phyloP scores from a whole-genome alignment of 2,113 vertebrate species.

The Megalops atlanticus region DNA sequence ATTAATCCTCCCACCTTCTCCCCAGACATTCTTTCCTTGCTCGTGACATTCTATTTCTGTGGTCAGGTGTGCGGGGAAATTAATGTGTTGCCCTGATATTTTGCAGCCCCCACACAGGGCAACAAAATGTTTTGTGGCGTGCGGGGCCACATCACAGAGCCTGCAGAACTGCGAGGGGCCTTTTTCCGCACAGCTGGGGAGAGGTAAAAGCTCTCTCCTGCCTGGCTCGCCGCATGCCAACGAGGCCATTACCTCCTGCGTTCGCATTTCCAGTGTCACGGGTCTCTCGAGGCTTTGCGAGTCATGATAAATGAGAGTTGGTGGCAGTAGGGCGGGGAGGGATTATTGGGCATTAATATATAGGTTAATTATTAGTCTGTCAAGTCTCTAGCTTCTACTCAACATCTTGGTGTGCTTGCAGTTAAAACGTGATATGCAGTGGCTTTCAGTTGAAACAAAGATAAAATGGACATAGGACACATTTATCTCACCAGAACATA shows the following conservation, averaged over 20 bases:
- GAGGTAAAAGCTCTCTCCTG: slow-evolving; percentile 34
- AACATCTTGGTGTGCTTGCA: no score
- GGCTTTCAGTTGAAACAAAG: no score
- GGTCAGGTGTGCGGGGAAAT: slow-evolving; percentile 49
- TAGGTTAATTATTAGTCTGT: no score
- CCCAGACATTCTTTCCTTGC: slow-evolving; percentile 61
- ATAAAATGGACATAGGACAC: no score
- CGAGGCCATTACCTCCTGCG: slow-evolving; percentile 24
- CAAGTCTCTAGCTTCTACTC: no score
- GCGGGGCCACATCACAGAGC: no score
- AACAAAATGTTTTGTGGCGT: slow-evolving; percentile 47
- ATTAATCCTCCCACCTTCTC: slow-evolving; percentile 73
- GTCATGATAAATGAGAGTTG: neutral
- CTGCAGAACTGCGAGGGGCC: slow-evolving; percentile 37
- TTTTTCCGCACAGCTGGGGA: slow-evolving; percentile 36
- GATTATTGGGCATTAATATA: no score
- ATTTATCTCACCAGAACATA: no score
- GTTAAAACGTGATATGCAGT: no score
- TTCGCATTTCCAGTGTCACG: slow-evolving; percentile 12
- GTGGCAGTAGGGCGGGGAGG: slow-evolving; percentile 6
- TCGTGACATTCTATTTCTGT: slow-evolving; percentile 63
- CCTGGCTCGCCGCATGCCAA: slow-evolving; percentile 35
- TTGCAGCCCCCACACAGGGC: slow-evolving; percentile 54
- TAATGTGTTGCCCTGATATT: slow-evolving; percentile 58
- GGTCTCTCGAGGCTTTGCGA: neutral